A percentile compares a stretch with the other conserved stretches of the same genome.
phyloP scores from a whole-genome alignment of 2,113 vertebrate genomes.

The Cynocephalus volans region DNA sequence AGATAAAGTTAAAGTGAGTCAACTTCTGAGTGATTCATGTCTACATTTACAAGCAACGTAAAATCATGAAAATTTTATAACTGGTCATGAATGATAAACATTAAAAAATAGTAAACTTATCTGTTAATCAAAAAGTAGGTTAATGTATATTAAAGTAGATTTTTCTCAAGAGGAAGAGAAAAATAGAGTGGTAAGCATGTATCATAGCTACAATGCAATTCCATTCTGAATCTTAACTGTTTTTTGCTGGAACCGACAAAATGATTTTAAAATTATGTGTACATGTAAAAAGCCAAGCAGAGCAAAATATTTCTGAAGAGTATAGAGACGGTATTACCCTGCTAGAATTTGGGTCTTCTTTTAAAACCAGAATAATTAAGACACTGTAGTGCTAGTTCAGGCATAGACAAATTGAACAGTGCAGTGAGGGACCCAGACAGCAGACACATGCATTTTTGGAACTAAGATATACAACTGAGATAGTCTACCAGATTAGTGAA shows the following conservation, averaged over 20 bases:
- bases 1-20: neutral
- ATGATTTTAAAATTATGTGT: neutral
- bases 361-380: neutral
- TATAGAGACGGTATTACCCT: neutral
- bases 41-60: neutral
- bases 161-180: neutral
- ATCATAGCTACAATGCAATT: neutral
- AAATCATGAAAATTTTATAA: conserved; percentile 26
- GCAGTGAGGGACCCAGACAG: neutral
- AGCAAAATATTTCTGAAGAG: neutral
- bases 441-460: neutral
- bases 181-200: neutral
- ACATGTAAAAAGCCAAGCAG: neutral
- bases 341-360: neutral
- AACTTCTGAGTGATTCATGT: neutral
- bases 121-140: conserved; percentile 4
- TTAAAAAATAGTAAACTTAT: neutral
- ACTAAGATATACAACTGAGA: neutral
- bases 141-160: neutral
- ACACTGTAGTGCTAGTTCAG: neutral
- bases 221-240: neutral
- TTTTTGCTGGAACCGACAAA: neutral
- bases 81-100: neutral
- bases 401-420: neutral
- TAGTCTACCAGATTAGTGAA: neutral